Evolutionary conservation across 2,888 invertebrate genomes (phyloP).

Genomic region (Ypsolopha sequella): DNA sequence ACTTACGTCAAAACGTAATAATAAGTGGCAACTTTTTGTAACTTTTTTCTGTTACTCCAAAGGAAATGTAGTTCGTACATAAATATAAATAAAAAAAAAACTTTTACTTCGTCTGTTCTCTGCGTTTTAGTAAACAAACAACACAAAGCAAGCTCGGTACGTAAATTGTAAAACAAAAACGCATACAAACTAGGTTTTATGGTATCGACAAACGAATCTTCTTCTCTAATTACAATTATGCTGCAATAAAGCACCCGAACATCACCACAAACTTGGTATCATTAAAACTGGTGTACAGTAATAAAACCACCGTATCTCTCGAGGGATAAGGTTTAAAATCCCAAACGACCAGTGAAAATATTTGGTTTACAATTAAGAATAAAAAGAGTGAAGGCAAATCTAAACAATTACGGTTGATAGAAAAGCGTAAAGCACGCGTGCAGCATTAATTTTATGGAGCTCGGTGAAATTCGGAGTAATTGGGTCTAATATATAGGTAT

Average conservation of each 20-base stretch:
- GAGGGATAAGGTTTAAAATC: slow-evolving; percentile 13
- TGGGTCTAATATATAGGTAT: slow-evolving; percentile 39
- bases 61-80: too few relatives aligned
- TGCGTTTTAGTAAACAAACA: slow-evolving; percentile 17
- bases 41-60: too few relatives aligned
- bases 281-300: neutral
- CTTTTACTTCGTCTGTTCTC: too few relatives aligned
- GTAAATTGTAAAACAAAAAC: slow-evolving; percentile 34
- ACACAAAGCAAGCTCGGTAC: slow-evolving; percentile 23
- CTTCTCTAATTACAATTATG: slow-evolving; percentile 39
- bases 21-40: too few relatives aligned
- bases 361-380: slow-evolving; percentile 28
- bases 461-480: slow-evolving; percentile 49
- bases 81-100: too few relatives aligned
- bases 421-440: slow-evolving; percentile 31
- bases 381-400: slow-evolving; percentile 40
- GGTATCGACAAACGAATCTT: slow-evolving; percentile 27
- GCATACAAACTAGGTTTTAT: slow-evolving; percentile 19
- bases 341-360: neutral
- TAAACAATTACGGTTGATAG: slow-evolving; percentile 37
- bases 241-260: slow-evolving; percentile 33
- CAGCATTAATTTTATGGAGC: slow-evolving; percentile 47
- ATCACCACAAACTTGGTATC: neutral
- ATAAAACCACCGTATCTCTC: neutral
- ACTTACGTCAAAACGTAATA: too few relatives aligned